phyloP scores from a whole-genome alignment of 2,888 invertebrate species.

The Platerodrilus igneus region DNA sequence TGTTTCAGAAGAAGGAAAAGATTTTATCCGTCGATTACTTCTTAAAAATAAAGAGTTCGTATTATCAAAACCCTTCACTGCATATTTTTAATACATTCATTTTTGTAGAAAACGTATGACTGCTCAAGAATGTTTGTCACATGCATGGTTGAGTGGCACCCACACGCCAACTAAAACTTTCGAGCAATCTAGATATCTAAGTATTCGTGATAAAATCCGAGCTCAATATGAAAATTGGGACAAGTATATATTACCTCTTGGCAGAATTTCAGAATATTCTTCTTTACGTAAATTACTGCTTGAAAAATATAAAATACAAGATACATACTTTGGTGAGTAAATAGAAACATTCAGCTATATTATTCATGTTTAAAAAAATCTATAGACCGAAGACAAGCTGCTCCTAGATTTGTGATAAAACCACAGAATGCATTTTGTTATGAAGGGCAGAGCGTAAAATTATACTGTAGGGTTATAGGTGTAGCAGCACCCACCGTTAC shows the following conservation, averaged over 20 bases:
- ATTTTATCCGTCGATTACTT: constrained; percentile 92
- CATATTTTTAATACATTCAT: constrained; percentile 9
- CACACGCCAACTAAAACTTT: constrained; percentile 73
- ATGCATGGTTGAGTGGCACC: constrained; percentile 92
- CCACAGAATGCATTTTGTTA: constrained; percentile 94
- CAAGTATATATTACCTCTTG: constrained; percentile 88
- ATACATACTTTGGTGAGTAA: constrained; percentile 82
- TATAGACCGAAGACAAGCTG: constrained; percentile 92
- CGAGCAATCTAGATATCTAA: constrained; percentile 77
- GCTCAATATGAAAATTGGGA: constrained; percentile 76
- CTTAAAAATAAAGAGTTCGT: constrained; percentile 88
- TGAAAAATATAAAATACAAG: constrained; percentile 95
- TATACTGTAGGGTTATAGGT: constrained; percentile 95
- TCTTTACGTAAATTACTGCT: constrained; percentile 91
- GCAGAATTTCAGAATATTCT: constrained; percentile 95
- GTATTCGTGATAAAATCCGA: constrained; percentile 82
- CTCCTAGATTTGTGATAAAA: constrained; percentile 95
- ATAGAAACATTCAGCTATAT: constrained; percentile 8
- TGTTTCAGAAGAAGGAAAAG: constrained; percentile 95
- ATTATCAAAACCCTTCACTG: neutral
- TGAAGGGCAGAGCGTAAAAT: constrained; percentile 95
- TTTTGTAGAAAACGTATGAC: constrained; percentile 86
- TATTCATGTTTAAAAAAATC: constrained; percentile 13
- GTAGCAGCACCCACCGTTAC: constrained; percentile 90
- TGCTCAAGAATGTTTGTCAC: constrained; percentile 93